Conservation (phyloP, 2,888 invertebrate species). For the Orgyia antiqua region DNA sequence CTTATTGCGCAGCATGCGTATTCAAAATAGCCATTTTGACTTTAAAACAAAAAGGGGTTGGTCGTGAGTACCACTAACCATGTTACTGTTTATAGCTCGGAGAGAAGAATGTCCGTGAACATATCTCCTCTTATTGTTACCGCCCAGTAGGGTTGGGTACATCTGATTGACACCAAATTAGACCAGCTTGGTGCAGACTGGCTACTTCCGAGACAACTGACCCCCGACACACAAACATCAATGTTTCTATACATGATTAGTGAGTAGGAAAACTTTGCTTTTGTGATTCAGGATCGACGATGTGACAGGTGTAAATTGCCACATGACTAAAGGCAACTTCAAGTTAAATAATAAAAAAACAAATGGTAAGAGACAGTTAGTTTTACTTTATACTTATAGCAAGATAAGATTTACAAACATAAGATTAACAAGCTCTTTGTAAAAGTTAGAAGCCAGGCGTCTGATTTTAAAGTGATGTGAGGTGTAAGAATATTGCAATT, state of each 20-base stretch:
- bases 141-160: conserved; percentile 2
- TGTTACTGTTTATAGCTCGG: background rate
- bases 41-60: background rate
- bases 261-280: conserved; percentile 1
- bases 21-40: too few species aligned
- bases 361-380: too few species aligned
- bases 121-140: background rate
- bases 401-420: too few species aligned
- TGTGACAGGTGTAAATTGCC: too few species aligned
- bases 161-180: conserved; percentile 17
- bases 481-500: too few species aligned
- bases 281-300: conserved; percentile 10
- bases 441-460: too few species aligned
- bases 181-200: conserved; percentile 27
- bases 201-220: conserved; percentile 21
- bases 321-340: too few species aligned
- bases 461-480: too few species aligned
- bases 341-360: too few species aligned
- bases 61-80: background rate
- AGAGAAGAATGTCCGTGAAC: background rate
- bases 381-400: too few species aligned
- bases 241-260: conserved; percentile 1
- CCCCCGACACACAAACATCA: conserved; percentile 8
- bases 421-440: too few species aligned
- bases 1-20: too few species aligned